These are phyloP conservation scores for Perca fluviatilis DNA, from an alignment of 2,113 vertebrate species.

Conservation along the genomic window DNA sequence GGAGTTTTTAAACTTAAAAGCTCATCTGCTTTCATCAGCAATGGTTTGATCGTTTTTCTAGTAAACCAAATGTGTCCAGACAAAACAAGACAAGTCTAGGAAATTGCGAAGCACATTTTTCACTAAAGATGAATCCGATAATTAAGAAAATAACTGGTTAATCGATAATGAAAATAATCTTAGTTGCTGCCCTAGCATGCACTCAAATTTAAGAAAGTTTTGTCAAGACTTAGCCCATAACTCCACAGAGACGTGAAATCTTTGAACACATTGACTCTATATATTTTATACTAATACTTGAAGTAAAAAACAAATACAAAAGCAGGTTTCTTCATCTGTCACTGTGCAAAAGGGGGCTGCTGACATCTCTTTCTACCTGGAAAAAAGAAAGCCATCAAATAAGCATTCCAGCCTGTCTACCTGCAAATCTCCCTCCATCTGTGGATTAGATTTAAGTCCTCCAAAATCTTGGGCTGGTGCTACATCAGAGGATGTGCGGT, in stretches of 20 bases:
- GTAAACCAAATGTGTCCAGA: not conserved
- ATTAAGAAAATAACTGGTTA: not conserved
- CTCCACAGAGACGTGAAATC: not conserved
- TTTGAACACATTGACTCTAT: not conserved
- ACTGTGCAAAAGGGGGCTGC: conserved; percentile 16
- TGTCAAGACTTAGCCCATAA: not conserved
- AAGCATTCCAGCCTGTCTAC: conserved; percentile 82
- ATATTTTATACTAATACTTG: not conserved
- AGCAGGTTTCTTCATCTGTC: conserved; percentile 38
- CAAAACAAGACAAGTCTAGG: not conserved
- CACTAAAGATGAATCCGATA: not conserved
- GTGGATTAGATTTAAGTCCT: conserved; percentile 84
- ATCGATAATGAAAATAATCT: not conserved
- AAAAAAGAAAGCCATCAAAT: conserved; percentile 86
- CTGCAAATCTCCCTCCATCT: conserved; percentile 82
- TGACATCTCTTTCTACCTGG: conserved; percentile 71
- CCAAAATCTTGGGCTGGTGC: conserved; percentile 80
- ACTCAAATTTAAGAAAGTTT: not conserved
- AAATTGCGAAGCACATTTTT: not conserved
- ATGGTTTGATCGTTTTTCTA: not conserved
- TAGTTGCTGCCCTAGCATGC: too few relatives aligned
- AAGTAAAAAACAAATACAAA: conserved; percentile 4
- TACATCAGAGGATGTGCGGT: conserved; percentile 83
- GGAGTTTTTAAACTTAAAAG: too few relatives aligned
- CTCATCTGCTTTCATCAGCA: too few relatives aligned